These are phyloP conservation scores for Cryptops parisi DNA, from an alignment of 2,888 invertebrate species.

Conservation along the genomic window DNA sequence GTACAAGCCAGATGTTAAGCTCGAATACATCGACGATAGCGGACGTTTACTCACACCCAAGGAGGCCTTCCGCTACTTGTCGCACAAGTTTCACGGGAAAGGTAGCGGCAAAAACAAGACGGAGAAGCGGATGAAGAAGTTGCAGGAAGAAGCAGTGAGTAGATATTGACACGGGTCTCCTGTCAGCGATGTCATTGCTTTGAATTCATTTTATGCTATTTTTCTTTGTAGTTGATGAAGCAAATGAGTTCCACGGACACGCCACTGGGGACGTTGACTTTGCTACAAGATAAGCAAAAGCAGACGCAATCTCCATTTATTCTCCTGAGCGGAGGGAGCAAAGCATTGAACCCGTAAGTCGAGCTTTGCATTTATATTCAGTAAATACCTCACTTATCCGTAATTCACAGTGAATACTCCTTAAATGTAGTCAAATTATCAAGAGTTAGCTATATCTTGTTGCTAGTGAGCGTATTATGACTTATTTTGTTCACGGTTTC, in stretches of 20 bases:
- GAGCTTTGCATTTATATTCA: not conserved
- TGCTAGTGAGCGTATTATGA: no score
- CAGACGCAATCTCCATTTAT: slow-evolving; percentile 86
- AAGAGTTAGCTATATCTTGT: no score
- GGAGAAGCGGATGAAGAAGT: slow-evolving; percentile 89
- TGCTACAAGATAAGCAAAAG: slow-evolving; percentile 90
- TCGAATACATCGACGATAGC: slow-evolving; percentile 95
- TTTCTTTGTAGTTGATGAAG: slow-evolving; percentile 54
- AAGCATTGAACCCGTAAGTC: slow-evolving; percentile 19
- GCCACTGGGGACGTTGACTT: slow-evolving; percentile 82
- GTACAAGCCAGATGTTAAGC: slow-evolving; percentile 84
- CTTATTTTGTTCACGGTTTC: no score
- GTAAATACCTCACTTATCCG: not conserved
- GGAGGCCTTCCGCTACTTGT: slow-evolving; percentile 65
- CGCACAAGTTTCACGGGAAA: slow-evolving; percentile 97
- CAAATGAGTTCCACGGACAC: slow-evolving; percentile 98
- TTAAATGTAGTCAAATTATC: no score
- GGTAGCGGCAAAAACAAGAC: slow-evolving; percentile 97
- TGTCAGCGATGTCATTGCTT: no score
- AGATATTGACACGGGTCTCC: no score
- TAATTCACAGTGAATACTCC: not conserved
- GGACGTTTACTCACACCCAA: slow-evolving; percentile 84
- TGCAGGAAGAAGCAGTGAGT: slow-evolving; percentile 74
- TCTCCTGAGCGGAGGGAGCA: slow-evolving; percentile 60
- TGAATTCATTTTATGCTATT: not conserved